phyloP scores from a whole-genome alignment of 2,113 vertebrate genomes.

The Rhinoptilus africanus region DNA sequence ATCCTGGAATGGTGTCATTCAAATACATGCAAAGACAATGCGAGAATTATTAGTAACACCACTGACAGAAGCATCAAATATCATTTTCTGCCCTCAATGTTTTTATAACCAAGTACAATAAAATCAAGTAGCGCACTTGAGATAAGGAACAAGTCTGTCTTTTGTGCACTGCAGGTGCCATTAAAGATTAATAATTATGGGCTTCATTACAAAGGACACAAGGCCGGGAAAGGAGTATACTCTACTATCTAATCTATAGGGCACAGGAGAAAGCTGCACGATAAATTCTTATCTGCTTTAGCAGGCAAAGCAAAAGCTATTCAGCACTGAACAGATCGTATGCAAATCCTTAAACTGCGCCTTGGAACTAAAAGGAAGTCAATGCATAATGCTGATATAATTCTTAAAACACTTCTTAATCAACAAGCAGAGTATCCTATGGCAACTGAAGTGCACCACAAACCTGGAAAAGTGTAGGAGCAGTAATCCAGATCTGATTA shows the following conservation, averaged over 20 bases:
- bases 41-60: not conserved
- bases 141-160: not conserved
- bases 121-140: not conserved
- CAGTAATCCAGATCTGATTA: not conserved
- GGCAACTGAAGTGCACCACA: not conserved
- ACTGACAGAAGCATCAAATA: not conserved
- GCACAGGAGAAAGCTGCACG: not conserved
- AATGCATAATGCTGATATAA: not conserved
- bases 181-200: constrained; percentile 19
- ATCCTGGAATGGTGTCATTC: not conserved
- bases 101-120: not conserved
- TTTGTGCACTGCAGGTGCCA: not conserved
- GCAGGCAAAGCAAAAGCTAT: constrained; percentile 22
- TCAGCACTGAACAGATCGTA: not conserved
- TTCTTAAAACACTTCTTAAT: not conserved
- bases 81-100: not conserved
- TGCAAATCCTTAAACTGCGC: constrained; percentile 26
- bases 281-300: constrained; percentile 37
- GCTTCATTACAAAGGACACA: constrained; percentile 10
- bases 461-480: not conserved
- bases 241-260: constrained; percentile 30
- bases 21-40: not conserved
- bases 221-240: not conserved
- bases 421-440: not conserved
- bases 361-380: constrained; percentile 37